phyloP scores from a whole-genome alignment of 2,113 vertebrate species.

The Strix uralensis region DNA sequence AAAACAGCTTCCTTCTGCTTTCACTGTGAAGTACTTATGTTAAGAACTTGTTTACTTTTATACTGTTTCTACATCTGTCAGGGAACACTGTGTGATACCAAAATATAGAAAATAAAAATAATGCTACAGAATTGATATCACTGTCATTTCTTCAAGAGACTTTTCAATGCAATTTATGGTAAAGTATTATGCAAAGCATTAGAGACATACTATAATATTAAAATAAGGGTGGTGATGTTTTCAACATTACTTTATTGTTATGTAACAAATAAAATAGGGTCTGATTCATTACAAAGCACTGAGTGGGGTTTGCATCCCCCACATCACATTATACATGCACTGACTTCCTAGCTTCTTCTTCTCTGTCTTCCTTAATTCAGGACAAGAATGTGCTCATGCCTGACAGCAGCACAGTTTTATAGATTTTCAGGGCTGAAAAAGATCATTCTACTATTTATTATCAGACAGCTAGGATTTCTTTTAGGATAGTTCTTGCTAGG shows the following conservation, averaged over 20 bases:
- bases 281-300: neutral
- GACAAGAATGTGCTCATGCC: neutral
- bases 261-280: neutral
- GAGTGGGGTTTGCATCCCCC: neutral
- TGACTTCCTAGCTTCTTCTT: neutral
- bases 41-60: neutral
- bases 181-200: neutral
- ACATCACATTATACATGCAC: neutral
- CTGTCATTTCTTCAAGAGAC: neutral
- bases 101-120: neutral
- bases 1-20: neutral
- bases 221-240: neutral
- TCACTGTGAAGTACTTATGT: neutral
- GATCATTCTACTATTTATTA: neutral
- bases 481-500: neutral
- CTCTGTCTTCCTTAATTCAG: neutral
- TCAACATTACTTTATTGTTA: neutral
- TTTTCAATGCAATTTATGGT: neutral
- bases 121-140: neutral
- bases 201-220: neutral
- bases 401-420: neutral
- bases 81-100: neutral
- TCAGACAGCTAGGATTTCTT: neutral
- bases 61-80: neutral
- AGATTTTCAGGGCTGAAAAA: neutral